Base-by-base conservation (phyloP, 2,797 vertebrate species). In the Perdix hodgsoniae region DNA sequence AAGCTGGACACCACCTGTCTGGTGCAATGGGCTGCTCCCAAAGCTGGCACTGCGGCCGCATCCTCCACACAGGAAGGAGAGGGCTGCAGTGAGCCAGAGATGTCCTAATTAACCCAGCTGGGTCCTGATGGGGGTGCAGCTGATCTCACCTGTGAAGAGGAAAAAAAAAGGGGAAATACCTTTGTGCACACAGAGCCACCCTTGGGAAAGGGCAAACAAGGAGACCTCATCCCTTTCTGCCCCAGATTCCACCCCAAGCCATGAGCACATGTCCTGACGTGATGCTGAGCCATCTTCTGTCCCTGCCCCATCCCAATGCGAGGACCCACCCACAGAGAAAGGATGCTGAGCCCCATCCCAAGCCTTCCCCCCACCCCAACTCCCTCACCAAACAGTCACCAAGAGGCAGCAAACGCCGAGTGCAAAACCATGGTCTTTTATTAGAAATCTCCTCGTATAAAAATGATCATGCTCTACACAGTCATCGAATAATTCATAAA, bases 381-480 rank as follows among this genome's bases (percentile, higher is more conserved):
- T n/a, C 73, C 50, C 33, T 83, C 14, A 52, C 59, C 11, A 19
- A 86, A 69, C 33, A 94, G 70, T 23, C 66, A 96, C 91, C 94
- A 95, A 90, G 70, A 90, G 95, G 93, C 90, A 75, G 90, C 93
- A 97, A 92, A 97, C 96, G 71, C 95, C 1, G 85, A 96, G 96
- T 98, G 98, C 98, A 99, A 99, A 99, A 99, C 98, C 99, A 98
- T 96, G 97, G 86, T 97, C 98, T 97, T 99, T 99, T 98, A 99
- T 99, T 99, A 99, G 98, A 99, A 99, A 99, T 98, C 97, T 98
- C 98, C 98, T 98, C 94, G 98, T 99, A 99, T 98, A 99, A 99
- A 99, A 99, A 99, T 98, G 97, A 98, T 98, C 99, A 99, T 99
- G 99, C 98, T 98, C 98, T 98, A 99, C 98, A 99, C 98, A 97